Conservation (phyloP, 2,888 invertebrate species). For the Apoderus coryli region DNA sequence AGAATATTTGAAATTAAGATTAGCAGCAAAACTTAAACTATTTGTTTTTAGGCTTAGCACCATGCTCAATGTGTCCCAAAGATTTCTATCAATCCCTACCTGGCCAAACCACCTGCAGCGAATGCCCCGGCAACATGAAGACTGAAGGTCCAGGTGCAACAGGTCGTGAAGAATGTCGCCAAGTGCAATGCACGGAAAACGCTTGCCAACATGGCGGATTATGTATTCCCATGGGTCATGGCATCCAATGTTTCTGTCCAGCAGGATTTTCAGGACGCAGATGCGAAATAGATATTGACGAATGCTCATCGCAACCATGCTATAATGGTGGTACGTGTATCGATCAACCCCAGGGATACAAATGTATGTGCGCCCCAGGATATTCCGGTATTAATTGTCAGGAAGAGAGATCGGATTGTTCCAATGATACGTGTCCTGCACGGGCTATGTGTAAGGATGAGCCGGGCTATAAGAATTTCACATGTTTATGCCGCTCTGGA, state of each 20-base stretch:
- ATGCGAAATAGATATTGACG: conserved; percentile 90
- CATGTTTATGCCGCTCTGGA: conserved; percentile 86
- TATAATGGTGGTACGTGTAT: conserved; percentile 86
- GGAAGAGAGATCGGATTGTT: conserved; percentile 80
- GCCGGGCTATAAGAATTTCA: conserved; percentile 75
- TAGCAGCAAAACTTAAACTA: too few relatives aligned
- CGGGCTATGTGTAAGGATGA: conserved; percentile 95
- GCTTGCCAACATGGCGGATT: conserved; percentile 85
- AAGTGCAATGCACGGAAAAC: conserved; percentile 74
- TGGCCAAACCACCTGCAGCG: conserved; percentile 74
- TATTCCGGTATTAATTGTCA: conserved; percentile 91
- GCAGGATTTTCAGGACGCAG: conserved; percentile 87
- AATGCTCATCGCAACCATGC: conserved; percentile 88
- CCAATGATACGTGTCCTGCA: conserved; percentile 83
- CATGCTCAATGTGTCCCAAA: conserved; percentile 82
- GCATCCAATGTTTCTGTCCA: conserved; percentile 83
- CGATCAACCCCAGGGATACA: conserved; percentile 83
- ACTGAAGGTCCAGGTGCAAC: conserved; percentile 69
- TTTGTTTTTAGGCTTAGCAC: conserved; percentile 63
- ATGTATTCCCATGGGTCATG: conserved; percentile 77
- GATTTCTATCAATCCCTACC: conserved; percentile 82
- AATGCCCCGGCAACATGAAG: conserved; percentile 83
- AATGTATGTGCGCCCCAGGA: conserved; percentile 71
- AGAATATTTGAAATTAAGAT: neutral
- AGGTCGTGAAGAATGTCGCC: conserved; percentile 73